Evolutionary conservation across 2,113 vertebrate species (phyloP), one percentile per base, ranked within the genome.

Genomic region (Tetrao urogallus): DNA sequence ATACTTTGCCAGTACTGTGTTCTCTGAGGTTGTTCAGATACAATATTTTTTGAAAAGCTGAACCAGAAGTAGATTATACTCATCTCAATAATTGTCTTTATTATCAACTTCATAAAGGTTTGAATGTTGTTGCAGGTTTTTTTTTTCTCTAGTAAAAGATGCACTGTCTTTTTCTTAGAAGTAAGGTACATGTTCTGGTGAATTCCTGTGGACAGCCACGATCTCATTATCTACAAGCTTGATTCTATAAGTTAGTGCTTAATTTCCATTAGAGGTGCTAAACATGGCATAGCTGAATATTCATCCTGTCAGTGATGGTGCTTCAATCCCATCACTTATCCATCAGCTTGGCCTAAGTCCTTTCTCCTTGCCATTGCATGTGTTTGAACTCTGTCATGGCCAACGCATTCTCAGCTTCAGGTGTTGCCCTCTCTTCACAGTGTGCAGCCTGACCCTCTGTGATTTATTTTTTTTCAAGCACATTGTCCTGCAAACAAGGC

Each of bases 11-110:
- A 84, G 47, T 93, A 92, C 88, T 88, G 69, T 72, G 47, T 93
- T 94, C 95, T 94, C 95, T 75, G 91, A 95, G 69, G 34, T 78
- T 95, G 13, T 89, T 97, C 76, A 91, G 78, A 63, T 94, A 36
- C 57, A 71, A 88, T 94, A 56, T 92, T 19, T 58, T 92, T 57
- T 91, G 63, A 60, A 69, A 77, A 88, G 74, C 77, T 94, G 82
- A 95, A 90, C 66, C 81, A 76, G 65, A 95, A 92, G 27, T 56
- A 82, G 52, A 86, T 93, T 82, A 94, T 16, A 36, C 6, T 75
- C 42, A 82, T 79, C n/a, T 79, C 70, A 63, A 3, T 94, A 84
- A 87, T 72, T 88, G 7, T 36, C 11, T 43, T 72, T 52, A 8
- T 50, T 79, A 38, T 65, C 67, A 30, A 40, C 11, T 84, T 89